Percentiles rank a stretch among this genome's conserved stretches.
Evolutionary conservation across 1,140 invertebrate genomes (phyloP).

Genomic region (Bombus ignitus): DNA sequence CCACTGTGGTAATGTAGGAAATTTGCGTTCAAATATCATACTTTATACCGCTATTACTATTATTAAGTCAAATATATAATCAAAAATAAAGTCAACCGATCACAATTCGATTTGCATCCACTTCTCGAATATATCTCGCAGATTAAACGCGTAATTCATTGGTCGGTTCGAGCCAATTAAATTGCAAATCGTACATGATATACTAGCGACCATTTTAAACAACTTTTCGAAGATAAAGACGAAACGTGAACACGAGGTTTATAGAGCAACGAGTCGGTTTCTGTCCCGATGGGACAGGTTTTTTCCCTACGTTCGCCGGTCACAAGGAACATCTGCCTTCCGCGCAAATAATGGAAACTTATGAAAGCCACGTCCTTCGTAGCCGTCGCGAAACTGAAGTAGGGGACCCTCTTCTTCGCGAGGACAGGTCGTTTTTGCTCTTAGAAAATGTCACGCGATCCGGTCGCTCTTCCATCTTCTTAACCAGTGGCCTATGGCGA

Average conservation of each 20-base stretch:
- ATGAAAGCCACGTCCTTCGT: constrained; percentile 31
- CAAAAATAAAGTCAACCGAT: background rate
- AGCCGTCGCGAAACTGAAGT: background rate
- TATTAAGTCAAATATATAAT: too few relatives aligned
- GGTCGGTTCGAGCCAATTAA: background rate
- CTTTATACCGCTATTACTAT: too few relatives aligned
- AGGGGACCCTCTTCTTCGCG: background rate
- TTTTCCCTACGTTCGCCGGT: background rate
- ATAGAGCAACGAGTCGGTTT: background rate
- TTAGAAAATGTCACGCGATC: constrained; percentile 3
- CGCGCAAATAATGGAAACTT: constrained; percentile 57
- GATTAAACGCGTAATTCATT: background rate
- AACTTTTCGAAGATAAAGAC: background rate
- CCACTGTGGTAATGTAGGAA: too few relatives aligned
- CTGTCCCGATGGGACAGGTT: constrained; percentile 43
- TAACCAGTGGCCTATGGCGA: too few relatives aligned
- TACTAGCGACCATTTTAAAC: background rate
- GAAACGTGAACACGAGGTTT: background rate
- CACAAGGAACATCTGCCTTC: constrained; percentile 52
- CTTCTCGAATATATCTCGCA: background rate
- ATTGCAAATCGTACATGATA: background rate
- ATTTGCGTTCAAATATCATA: too few relatives aligned
- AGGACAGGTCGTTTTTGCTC: constrained; percentile 10
- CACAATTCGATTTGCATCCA: background rate
- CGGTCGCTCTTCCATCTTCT: background rate